A percentile compares a stretch with the other conserved stretches of the same genome.
Evolutionary conservation across 2,888 invertebrate genomes (phyloP).

Genomic region (Sarcophaga variegata): DNA sequence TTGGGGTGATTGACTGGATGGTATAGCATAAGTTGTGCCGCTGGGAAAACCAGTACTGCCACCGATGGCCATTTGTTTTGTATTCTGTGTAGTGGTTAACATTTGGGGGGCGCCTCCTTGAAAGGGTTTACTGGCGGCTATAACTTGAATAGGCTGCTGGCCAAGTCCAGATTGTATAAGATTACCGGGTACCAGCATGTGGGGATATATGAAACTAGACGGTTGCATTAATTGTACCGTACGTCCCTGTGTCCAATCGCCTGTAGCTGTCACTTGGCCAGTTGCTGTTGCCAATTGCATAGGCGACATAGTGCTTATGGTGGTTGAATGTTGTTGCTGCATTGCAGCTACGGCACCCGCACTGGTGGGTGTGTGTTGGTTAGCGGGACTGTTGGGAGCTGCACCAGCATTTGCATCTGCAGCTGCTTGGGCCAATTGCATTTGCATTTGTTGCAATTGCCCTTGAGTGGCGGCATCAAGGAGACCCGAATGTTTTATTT

Average conservation of each 20-base stretch:
- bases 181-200: constrained; percentile 92
- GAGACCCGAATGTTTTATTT: constrained; percentile 80
- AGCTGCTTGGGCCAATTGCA: constrained; percentile 80
- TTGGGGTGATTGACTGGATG: constrained; percentile 89
- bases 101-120: constrained; percentile 93
- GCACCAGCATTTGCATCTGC: constrained; percentile 73
- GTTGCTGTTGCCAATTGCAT: constrained; percentile 85
- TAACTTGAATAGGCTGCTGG: constrained; percentile 82
- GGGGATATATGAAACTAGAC: constrained; percentile 87
- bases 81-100: constrained; percentile 86
- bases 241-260: constrained; percentile 87
- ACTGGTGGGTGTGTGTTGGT: constrained; percentile 81
- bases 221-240: constrained; percentile 92
- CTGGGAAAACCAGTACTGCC: constrained; percentile 79
- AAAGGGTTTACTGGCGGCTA: constrained; percentile 92
- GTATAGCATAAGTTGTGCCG: constrained; percentile 89
- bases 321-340: constrained; percentile 83
- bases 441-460: constrained; percentile 82
- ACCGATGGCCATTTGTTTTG: constrained; percentile 85
- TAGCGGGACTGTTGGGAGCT: constrained; percentile 81
- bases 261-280: constrained; percentile 84
- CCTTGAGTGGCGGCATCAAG: constrained; percentile 82
- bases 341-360: constrained; percentile 73
- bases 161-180: constrained; percentile 84
- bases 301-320: constrained; percentile 90